These are phyloP conservation scores for Leptinotarsa rubiginosa DNA, from an alignment of 2,888 invertebrate species.

Conservation along the genomic window DNA sequence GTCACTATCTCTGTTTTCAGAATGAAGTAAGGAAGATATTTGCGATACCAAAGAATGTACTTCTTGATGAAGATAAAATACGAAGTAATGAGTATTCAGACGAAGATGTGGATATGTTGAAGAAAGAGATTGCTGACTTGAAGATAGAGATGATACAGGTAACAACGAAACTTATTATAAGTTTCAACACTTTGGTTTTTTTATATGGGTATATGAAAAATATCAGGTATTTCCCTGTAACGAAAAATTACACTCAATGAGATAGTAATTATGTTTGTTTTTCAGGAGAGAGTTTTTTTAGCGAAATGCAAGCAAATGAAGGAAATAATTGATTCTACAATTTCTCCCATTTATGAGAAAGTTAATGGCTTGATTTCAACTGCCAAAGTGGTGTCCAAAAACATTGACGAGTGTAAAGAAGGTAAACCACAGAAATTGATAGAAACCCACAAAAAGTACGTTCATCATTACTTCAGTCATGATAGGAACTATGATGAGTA, in stretches of 20 bases:
- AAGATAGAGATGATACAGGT: conserved; percentile 37
- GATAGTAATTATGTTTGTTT: background rate
- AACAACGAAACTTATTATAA: background rate
- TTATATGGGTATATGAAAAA: too few relatives aligned
- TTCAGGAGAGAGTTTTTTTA: conserved; percentile 43
- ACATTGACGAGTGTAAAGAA: background rate
- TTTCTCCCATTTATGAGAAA: conserved; percentile 34
- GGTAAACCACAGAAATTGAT: conserved; percentile 29
- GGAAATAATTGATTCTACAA: conserved; percentile 29
- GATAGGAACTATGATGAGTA: background rate
- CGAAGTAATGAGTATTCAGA: conserved; percentile 29
- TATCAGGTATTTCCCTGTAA: too few relatives aligned
- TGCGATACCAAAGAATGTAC: conserved; percentile 42
- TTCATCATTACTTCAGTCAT: conserved; percentile 28
- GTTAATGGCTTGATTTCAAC: conserved; percentile 30
- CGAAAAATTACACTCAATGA: background rate
- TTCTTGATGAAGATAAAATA: conserved; percentile 37
- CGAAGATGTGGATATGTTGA: conserved; percentile 36
- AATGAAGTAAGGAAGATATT: conserved; percentile 38
- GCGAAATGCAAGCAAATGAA: conserved; percentile 40
- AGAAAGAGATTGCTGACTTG: conserved; percentile 32
- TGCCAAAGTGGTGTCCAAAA: conserved; percentile 26
- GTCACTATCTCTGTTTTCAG: conserved; percentile 30
- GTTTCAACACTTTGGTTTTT: too few relatives aligned
- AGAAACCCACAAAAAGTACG: conserved; percentile 23